Evolutionary conservation across 2,797 vertebrate genomes (phyloP).

Genomic region (Sebastiscus tertius): DNA sequence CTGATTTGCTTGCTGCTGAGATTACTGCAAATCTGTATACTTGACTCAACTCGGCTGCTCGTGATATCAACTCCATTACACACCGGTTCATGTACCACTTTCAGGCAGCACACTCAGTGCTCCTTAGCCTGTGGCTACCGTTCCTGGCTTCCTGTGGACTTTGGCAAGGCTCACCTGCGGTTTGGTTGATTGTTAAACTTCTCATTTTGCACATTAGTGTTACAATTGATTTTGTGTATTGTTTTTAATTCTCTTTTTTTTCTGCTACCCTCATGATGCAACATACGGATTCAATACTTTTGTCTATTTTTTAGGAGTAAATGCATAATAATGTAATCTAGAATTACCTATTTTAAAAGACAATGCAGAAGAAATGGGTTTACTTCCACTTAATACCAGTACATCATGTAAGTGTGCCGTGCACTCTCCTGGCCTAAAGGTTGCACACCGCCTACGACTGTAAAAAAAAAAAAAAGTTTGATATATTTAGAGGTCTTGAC

Average conservation of each 20-base stretch:
- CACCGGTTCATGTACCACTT: neutral
- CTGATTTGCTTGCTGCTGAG: neutral
- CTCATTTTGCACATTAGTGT: neutral
- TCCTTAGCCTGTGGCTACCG: neutral
- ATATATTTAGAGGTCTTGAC: neutral
- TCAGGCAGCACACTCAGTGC: neutral
- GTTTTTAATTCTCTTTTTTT: neutral
- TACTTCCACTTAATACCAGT: neutral
- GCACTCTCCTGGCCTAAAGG: too few relatives aligned
- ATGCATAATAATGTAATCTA: neutral
- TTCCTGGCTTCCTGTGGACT: neutral
- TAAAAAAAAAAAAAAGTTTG: neutral
- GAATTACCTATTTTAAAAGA: neutral
- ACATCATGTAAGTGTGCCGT: neutral
- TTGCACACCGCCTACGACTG: neutral
- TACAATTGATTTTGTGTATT: neutral
- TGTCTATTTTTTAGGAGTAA: too few relatives aligned
- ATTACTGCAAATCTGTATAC: neutral
- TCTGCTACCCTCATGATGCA: neutral
- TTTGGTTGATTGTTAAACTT: neutral
- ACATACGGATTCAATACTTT: accelerated
- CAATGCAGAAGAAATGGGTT: neutral
- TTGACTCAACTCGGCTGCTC: neutral
- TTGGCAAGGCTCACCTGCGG: neutral
- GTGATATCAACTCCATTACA: neutral